These are phyloP conservation scores for Hermaeophaga mercurialis DNA, from an alignment of 2,888 invertebrate genomes.

Conservation along the genomic window DNA sequence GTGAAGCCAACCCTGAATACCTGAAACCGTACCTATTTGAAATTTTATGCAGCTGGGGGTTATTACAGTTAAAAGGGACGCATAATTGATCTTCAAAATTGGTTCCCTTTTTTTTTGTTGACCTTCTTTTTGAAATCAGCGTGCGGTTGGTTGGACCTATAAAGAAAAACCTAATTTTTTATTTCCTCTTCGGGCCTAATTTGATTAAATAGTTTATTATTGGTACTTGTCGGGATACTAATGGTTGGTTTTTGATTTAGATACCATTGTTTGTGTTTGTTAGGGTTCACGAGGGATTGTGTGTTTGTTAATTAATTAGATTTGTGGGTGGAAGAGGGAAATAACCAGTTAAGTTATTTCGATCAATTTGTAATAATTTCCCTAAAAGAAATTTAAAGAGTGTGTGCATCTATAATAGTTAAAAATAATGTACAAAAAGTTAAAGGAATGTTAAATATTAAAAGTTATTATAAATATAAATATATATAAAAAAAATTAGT, in stretches of 20 bases:
- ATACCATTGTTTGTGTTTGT: slow-evolving; percentile 1
- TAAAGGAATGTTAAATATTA: too few species aligned
- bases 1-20: slow-evolving; percentile 5
- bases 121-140: slow-evolving; percentile 18
- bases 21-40: slow-evolving; percentile 10
- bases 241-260: slow-evolving; percentile 6
- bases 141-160: slow-evolving; percentile 23
- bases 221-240: slow-evolving; percentile 10
- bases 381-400: too few species aligned
- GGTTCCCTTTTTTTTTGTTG: slow-evolving; percentile 21
- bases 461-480: too few species aligned
- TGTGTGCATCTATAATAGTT: too few species aligned
- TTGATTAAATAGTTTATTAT: slow-evolving; percentile 27
- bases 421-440: too few species aligned
- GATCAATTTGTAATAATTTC: too few species aligned
- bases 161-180: slow-evolving; percentile 33
- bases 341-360: too few species aligned
- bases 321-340: too few species aligned
- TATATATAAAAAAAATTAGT: too few species aligned
- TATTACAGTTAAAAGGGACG: slow-evolving; percentile 36
- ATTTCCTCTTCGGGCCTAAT: slow-evolving; percentile 20
- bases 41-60: slow-evolving; percentile 36
- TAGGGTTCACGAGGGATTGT: neutral
- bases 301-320: slow-evolving; percentile 6
- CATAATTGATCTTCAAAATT: slow-evolving; percentile 40